phyloP scores from a whole-genome alignment of 1,140 invertebrate species.

The Lasioglossum baleicum region DNA sequence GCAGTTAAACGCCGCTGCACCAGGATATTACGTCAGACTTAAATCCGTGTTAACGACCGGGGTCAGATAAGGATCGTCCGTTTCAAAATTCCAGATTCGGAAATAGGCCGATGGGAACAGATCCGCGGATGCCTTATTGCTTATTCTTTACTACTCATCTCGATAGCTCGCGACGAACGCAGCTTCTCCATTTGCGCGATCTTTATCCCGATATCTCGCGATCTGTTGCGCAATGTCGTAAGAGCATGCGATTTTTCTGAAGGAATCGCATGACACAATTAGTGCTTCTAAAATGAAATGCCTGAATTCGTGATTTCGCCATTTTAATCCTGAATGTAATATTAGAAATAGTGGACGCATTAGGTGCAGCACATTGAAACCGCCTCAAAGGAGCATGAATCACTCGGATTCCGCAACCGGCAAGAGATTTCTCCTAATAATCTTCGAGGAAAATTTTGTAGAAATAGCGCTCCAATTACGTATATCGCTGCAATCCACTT shows the following conservation, averaged over 20 bases:
- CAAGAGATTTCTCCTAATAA: conserved; percentile 42
- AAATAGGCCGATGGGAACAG: neutral
- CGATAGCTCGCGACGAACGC: neutral
- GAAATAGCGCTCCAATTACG: conserved; percentile 7
- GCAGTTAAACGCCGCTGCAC: conserved; percentile 9
- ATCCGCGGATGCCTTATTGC: neutral
- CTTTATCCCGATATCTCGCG: neutral
- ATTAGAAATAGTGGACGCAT: neutral
- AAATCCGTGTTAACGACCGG: neutral
- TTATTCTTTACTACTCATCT: too few species aligned
- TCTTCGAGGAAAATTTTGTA: conserved; percentile 25
- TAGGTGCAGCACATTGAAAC: conserved; percentile 3
- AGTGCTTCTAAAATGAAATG: too few species aligned
- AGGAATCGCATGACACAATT: too few species aligned
- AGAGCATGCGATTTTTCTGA: neutral
- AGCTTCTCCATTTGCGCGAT: neutral
- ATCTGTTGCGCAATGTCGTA: neutral
- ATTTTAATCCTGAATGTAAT: neutral
- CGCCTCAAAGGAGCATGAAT: conserved; percentile 27
- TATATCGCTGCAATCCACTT: neutral
- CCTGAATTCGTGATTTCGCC: too few species aligned
- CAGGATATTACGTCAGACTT: conserved; percentile 29
- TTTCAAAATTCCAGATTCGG: neutral
- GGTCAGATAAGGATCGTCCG: neutral
- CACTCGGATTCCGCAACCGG: conserved; percentile 13